Evolutionary conservation across 2,797 vertebrate species (phyloP).

Genomic region (Sebastes hubbsi): DNA sequence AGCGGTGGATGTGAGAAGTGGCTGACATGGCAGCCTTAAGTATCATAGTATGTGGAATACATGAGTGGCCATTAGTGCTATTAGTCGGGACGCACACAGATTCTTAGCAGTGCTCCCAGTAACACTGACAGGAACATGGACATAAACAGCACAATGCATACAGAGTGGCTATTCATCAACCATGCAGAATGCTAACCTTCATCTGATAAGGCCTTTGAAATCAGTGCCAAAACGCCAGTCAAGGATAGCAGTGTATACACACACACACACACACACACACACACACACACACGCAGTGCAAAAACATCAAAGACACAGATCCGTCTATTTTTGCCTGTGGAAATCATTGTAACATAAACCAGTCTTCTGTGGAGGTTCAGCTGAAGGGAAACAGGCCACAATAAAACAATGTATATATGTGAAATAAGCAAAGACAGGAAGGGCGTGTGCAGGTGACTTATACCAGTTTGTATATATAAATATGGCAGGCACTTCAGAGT

Average conservation of each 20-base stretch:
- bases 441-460: constrained; percentile 1
- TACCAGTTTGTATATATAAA: not conserved
- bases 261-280: constrained; percentile 21
- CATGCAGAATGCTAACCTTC: constrained; percentile 48
- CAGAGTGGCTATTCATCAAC: constrained; percentile 46
- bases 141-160: constrained; percentile 38
- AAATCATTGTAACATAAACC: constrained; percentile 53
- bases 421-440: not conserved
- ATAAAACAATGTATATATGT: not conserved
- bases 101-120: not conserved
- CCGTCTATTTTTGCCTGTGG: constrained; percentile 44
- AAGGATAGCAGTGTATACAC: constrained; percentile 22
- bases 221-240: constrained; percentile 56
- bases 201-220: constrained; percentile 69
- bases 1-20: constrained; percentile 1
- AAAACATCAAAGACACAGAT: constrained; percentile 60
- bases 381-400: not conserved
- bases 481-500: not conserved
- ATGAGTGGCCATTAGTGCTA: constrained; percentile 4
- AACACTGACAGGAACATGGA: constrained; percentile 32
- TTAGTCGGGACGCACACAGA: constrained; percentile 12
- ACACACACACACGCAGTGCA: constrained; percentile 1
- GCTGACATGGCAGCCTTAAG: constrained; percentile 22
- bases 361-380: constrained; percentile 20
- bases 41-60: constrained; percentile 6